phyloP scores from a whole-genome alignment of 1,140 invertebrate genomes.

The Marisa cornuarietis region DNA sequence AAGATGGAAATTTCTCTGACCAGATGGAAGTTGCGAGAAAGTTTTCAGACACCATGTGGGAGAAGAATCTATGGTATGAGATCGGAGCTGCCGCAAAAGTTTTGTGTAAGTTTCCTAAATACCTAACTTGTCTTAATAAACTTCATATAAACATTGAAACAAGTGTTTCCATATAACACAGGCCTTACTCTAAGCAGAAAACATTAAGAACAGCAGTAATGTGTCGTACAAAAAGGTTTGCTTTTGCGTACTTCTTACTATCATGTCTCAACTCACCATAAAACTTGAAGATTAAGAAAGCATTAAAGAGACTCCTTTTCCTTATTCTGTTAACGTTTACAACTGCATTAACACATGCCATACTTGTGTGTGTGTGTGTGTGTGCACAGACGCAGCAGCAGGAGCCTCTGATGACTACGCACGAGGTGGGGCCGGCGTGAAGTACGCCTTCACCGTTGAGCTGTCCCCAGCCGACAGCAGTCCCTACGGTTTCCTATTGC shows the following conservation, averaged over 20 bases:
- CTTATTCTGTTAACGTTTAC: no score
- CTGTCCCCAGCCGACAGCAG: conserved; percentile 44
- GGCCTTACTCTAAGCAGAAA: no score
- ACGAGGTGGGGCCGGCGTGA: conserved; percentile 60
- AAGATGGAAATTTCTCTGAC: neutral
- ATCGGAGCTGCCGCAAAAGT: conserved; percentile 37
- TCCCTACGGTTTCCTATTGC: conserved; percentile 82
- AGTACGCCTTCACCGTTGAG: conserved; percentile 67
- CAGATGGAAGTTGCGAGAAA: conserved; percentile 32
- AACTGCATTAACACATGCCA: no score
- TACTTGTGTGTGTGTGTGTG: neutral
- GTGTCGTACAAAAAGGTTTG: no score
- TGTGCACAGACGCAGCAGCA: conserved; percentile 62
- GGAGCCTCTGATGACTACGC: conserved; percentile 64
- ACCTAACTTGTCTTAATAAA: no score
- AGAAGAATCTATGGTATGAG: conserved; percentile 27
- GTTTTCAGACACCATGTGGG: conserved; percentile 25
- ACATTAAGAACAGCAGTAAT: no score
- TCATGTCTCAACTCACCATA: no score
- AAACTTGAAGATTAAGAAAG: no score
- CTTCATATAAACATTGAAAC: no score
- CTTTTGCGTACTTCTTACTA: no score
- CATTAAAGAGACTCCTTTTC: no score
- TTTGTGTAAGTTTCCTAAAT: conserved; percentile 40
- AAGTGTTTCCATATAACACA: no score